Conservation (phyloP, 2,797 vertebrate species). For the Ceyx erithaca region DNA sequence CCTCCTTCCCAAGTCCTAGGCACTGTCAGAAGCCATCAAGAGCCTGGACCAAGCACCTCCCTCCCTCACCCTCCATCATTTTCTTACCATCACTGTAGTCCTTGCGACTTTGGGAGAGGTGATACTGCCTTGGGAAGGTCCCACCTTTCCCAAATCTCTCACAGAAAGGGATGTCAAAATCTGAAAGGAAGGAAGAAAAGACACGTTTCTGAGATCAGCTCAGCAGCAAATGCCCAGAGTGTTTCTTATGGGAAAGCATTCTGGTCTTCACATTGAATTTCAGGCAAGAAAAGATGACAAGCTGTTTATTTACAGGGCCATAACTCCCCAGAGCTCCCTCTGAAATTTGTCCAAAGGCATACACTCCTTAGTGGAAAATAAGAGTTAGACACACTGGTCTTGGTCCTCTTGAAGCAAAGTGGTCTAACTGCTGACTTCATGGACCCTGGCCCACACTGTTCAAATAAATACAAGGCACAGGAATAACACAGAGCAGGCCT, state of each 20-base stretch:
- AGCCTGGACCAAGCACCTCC: background rate
- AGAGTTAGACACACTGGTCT: background rate
- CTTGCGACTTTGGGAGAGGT: constrained; percentile 89
- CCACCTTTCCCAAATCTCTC: constrained; percentile 89
- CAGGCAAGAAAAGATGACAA: background rate
- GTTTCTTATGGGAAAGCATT: background rate
- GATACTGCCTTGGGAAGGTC: constrained; percentile 92
- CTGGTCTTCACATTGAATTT: background rate
- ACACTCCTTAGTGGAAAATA: background rate
- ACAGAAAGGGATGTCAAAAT: constrained; percentile 71
- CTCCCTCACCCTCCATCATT: rapidly evolving
- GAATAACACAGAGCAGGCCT: background rate
- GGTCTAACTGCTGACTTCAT: background rate
- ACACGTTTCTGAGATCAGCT: background rate
- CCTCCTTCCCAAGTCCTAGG: background rate
- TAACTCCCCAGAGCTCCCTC: background rate
- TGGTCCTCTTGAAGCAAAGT: background rate
- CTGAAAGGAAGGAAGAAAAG: constrained; percentile 42
- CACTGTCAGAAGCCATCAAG: rapidly evolving
- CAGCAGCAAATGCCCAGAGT: background rate
- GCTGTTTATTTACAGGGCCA: background rate
- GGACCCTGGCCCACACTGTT: background rate
- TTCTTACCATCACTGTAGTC: constrained; percentile 91
- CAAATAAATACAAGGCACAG: background rate
- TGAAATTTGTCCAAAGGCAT: background rate